These are phyloP conservation scores for Caretta caretta DNA, from an alignment of 2,113 vertebrate species.

Conservation along the genomic window DNA sequence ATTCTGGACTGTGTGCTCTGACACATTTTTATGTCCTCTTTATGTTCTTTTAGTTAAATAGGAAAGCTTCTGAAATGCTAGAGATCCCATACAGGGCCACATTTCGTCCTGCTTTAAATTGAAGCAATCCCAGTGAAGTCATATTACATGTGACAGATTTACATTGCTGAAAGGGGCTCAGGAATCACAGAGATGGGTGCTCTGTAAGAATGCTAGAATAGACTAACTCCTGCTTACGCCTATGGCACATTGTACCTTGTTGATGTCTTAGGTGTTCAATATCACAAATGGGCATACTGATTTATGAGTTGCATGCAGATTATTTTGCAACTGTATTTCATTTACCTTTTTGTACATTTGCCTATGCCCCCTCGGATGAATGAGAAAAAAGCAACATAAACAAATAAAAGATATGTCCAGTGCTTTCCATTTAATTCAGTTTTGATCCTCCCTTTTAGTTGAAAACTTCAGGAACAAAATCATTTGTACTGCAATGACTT, in stretches of 20 bases:
- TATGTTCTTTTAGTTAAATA: neutral
- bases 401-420: neutral
- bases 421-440: neutral
- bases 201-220: neutral
- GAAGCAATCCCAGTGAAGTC: neutral
- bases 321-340: neutral
- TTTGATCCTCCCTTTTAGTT: neutral
- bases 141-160: neutral
- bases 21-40: fast-evolving
- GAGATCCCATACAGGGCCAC: neutral
- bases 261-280: neutral
- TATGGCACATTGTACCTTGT: fast-evolving
- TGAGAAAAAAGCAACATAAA: neutral
- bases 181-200: neutral
- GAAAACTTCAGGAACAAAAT: neutral
- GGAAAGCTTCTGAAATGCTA: neutral
- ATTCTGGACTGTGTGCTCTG: neutral
- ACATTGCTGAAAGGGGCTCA: neutral
- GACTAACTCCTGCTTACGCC: neutral
- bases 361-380: neutral
- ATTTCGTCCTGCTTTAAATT: neutral
- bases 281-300: neutral
- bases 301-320: neutral
- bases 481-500: neutral
- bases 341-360: neutral